Percentiles rank a stretch among this genome's conserved stretches.
Evolutionary conservation across 2,797 vertebrate genomes (phyloP).

Genomic region (Antennarius maculatus): DNA sequence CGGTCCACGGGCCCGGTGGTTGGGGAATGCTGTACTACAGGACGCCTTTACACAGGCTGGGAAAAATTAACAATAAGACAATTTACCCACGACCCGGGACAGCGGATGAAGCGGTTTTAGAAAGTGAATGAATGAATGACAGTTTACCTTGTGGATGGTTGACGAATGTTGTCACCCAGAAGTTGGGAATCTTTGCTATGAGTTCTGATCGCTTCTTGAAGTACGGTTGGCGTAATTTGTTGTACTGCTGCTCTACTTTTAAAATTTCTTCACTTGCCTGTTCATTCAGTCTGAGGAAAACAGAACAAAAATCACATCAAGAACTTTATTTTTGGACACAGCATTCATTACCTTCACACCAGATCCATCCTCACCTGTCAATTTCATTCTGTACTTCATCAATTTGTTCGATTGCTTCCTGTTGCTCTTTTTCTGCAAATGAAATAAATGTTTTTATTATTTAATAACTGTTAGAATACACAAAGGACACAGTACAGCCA

Average conservation of each 20-base stretch:
- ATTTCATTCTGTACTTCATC: slow-evolving; percentile 99
- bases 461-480: neutral
- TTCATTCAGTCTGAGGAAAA: slow-evolving; percentile 90
- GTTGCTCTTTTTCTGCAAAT: slow-evolving; percentile 94
- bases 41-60: too few species aligned
- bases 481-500: neutral
- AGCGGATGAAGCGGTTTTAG: too few species aligned
- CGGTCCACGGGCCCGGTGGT: too few species aligned
- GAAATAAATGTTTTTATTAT: neutral
- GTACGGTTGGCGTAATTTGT: slow-evolving; percentile 98
- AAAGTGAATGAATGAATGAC: neutral
- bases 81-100: too few species aligned
- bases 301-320: neutral
- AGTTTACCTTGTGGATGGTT: slow-evolving; percentile 96
- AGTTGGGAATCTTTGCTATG: slow-evolving; percentile 99
- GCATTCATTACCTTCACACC: accelerated
- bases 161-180: slow-evolving; percentile 99
- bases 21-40: too few species aligned
- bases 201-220: slow-evolving; percentile 99
- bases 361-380: slow-evolving; percentile 87
- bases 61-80: too few species aligned
- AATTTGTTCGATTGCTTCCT: slow-evolving; percentile 99
- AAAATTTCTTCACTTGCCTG: slow-evolving; percentile 99
- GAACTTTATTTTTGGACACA: neutral
- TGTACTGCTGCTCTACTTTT: slow-evolving; percentile 99